Evolutionary conservation across 2,888 invertebrate species (phyloP).

Genomic region (Timandra comae): DNA sequence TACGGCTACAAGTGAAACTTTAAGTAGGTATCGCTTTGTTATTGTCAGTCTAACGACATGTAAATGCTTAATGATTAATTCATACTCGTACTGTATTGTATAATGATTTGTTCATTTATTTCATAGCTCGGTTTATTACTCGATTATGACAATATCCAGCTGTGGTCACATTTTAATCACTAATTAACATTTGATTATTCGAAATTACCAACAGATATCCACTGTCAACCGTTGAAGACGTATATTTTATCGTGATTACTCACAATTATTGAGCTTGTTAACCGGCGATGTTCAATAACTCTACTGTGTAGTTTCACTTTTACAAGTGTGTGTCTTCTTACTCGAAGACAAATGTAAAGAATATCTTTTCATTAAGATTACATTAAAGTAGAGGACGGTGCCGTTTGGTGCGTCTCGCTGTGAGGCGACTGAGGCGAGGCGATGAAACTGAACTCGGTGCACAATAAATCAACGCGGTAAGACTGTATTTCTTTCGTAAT

Average conservation of each 20-base stretch:
- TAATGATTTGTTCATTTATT: slow-evolving; percentile 5
- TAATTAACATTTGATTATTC: slow-evolving; percentile 40
- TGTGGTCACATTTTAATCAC: slow-evolving; percentile 28
- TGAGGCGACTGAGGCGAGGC: slow-evolving; percentile 44
- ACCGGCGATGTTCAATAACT: slow-evolving; percentile 27
- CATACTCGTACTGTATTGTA: background rate
- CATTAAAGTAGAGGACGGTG: slow-evolving; percentile 46
- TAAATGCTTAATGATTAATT: no score
- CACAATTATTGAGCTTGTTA: slow-evolving; percentile 27
- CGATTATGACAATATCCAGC: slow-evolving; percentile 18
- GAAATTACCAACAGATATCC: slow-evolving; percentile 31
- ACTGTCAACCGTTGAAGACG: slow-evolving; percentile 18
- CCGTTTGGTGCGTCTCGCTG: slow-evolving; percentile 25
- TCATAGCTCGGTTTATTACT: slow-evolving; percentile 6
- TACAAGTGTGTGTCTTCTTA: no score
- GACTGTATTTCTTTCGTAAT: slow-evolving; percentile 75
- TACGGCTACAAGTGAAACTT: no score
- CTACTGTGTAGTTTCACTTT: slow-evolving; percentile 38
- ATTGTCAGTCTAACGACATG: no score
- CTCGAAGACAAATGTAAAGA: slow-evolving; percentile 52
- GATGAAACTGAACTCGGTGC: slow-evolving; percentile 53
- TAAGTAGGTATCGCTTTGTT: no score
- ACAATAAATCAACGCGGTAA: slow-evolving; percentile 69
- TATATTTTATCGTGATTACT: slow-evolving; percentile 21
- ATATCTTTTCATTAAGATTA: slow-evolving; percentile 56